Base-by-base conservation (phyloP, 2,113 vertebrate genomes). In the Phrynocephalus versicolor region DNA sequence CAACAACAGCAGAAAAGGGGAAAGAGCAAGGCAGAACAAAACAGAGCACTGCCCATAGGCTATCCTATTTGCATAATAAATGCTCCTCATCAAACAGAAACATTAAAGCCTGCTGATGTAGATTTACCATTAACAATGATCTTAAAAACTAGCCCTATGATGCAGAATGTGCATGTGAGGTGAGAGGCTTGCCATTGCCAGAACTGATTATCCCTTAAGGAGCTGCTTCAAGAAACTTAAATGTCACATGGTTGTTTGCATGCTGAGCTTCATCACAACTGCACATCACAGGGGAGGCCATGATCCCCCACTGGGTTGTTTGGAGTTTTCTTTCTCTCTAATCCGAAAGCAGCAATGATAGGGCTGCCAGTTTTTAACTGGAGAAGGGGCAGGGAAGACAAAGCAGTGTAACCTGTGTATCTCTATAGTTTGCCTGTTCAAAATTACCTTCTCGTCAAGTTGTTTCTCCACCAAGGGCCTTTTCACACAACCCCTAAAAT, bases 151-250 rank as follows among this genome's bases (percentile, higher is more conserved):
- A 89, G 89, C 89, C 93, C 45, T 8, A 19, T 85, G 89, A 88
- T 82, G 83, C 70, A 88, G 83, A 93, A 90, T n/a, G 12, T 60
- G 14, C 23, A 33, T 71, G 84, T 92, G 92, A 91, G 90, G 90
- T 55, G 9, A 2, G 35, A 19, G 62, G 85, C 89, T 51, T 88
- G 88, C 79, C 79, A 70, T 64, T 86, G 81, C 85, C 88, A 94
- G 89, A 90, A 93, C 88, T 91, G 84, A 92, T 93, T 94, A 75
- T 89, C 91, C 88, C 90, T 93, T 93, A 87, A 92, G 88, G 87
- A 93, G 92, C 88, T 80, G 88, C 89, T 93, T 91, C 94, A 87
- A 85, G 90, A 77, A 86, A 85, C 79, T 91, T 91, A 87, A 94
- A 95, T 82, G 90, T 60, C 21, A 89, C 87, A 88, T 81, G 77